Base-by-base conservation (phyloP, 2,113 vertebrate species). In the Mus pahari region DNA sequence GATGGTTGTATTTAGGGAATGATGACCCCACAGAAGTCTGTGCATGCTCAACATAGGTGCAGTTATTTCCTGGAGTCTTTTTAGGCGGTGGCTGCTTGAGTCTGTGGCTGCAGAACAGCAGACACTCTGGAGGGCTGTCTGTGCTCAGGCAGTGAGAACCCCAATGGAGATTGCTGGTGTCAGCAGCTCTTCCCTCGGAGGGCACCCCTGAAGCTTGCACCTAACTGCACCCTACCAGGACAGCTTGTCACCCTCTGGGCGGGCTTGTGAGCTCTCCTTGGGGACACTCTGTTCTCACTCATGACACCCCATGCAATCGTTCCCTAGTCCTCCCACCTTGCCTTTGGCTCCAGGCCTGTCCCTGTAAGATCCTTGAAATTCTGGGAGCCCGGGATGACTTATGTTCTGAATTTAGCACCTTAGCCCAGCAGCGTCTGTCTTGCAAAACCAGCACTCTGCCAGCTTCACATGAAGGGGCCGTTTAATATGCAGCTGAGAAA, bases 401-500 rank as follows among this genome's bases (percentile, higher is more conserved):
- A 20, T 66, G 55, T 95, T 98, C 96, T 94, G 93, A 96, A 97
- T 97, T 93, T 97, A 97, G 96, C 94, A 93, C 97, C 97, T 98
- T 95, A 78, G 96, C 97, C 98, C 94, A 90, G 95, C 86, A 97
- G 91, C 86, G 45, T 91, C 95, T 96, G 93, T 93, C 95, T 97
- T 96, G 96, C 91, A 97, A 96, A 97, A 88, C 93, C 97, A 97
- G 91, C 62, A 39, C 93, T 90, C 70, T 96, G 92, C 96, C 96
- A 96, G 97, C 96, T 98, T 98, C 82, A 70, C 97, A 96, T 95
- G 98, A 97, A 81, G 48, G 93, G 89, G 36, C 89, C 97, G 33
- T 96, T 98, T 98, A 98, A 97, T 98, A 98, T 98, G 97, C 98
- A 98, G 94, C 94, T 92, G 97, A 97, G 97, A 98, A 98, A 97